Evolutionary conservation across 2,888 invertebrate genomes (phyloP).

Genomic region (Peribatodes rhomboidaria): DNA sequence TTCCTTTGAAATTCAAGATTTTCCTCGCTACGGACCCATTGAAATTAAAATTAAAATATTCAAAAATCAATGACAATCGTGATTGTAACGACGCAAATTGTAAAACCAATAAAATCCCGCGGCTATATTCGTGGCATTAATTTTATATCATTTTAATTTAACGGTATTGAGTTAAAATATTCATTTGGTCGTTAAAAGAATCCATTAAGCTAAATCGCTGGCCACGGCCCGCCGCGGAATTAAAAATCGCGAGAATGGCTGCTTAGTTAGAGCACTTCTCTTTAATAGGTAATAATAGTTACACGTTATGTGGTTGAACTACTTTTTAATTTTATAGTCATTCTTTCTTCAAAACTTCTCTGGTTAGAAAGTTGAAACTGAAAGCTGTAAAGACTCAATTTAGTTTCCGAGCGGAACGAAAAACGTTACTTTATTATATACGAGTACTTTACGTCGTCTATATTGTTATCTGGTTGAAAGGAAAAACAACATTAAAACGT

Average conservation of each 20-base stretch:
- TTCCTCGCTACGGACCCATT: constrained; percentile 39
- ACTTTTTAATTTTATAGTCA: constrained; percentile 45
- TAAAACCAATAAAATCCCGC: constrained; percentile 57
- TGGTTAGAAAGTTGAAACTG: constrained; percentile 9
- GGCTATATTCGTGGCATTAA: constrained; percentile 60
- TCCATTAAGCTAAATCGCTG: constrained; percentile 73
- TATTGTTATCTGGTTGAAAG: constrained; percentile 16
- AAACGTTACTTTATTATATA: constrained; percentile 14
- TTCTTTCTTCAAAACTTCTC: constrained; percentile 27
- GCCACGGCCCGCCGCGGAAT: constrained; percentile 56
- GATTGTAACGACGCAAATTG: constrained; percentile 54
- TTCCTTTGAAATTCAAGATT: constrained; percentile 38
- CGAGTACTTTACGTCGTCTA: constrained; percentile 26
- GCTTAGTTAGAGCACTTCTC: constrained; percentile 48
- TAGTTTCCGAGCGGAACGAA: not conserved
- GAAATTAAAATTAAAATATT: constrained; percentile 51
- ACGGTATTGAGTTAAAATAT: constrained; percentile 72
- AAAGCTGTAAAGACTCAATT: not conserved
- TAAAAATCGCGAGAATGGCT: constrained; percentile 63
- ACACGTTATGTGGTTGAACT: constrained; percentile 44
- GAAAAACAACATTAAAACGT: constrained; percentile 36
- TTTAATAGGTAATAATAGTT: constrained; percentile 41
- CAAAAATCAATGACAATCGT: constrained; percentile 53
- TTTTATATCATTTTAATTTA: constrained; percentile 75
- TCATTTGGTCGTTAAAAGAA: constrained; percentile 75